Conservation (phyloP, 2,113 vertebrate genomes). For the Chaetura pelagica region DNA sequence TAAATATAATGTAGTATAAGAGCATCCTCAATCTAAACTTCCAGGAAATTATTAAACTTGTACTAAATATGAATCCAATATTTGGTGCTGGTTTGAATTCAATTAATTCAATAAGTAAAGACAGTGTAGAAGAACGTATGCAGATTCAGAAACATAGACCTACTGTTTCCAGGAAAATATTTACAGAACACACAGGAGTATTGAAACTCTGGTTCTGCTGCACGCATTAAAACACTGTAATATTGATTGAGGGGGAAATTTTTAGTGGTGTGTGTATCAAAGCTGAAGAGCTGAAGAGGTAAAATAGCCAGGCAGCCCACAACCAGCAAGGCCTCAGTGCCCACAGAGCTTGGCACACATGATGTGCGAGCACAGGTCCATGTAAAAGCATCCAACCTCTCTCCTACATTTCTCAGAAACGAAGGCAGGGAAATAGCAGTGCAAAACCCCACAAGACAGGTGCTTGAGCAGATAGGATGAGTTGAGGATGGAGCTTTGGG, state of each 20-base stretch:
- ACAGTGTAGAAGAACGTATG: background rate
- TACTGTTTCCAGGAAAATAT: background rate
- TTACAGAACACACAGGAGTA: background rate
- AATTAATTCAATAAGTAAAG: background rate
- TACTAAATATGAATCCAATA: background rate
- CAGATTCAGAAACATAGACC: background rate
- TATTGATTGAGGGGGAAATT: accelerated
- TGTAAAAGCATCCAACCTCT: accelerated
- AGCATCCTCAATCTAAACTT: background rate
- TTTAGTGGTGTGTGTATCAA: background rate
- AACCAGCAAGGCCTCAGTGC: background rate
- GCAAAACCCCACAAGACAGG: background rate
- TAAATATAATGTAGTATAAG: background rate
- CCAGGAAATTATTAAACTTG: background rate
- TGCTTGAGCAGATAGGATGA: background rate
- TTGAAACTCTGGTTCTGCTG: background rate
- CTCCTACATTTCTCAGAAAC: background rate
- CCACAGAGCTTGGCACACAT: background rate
- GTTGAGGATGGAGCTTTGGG: background rate
- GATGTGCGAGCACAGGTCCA: background rate
- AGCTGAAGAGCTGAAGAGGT: too few relatives aligned
- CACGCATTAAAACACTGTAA: background rate
- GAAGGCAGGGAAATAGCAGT: background rate
- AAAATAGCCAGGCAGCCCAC: background rate
- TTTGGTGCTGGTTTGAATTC: background rate